Conservation (phyloP, 2,113 vertebrate species). For the Notothenia rossii region DNA sequence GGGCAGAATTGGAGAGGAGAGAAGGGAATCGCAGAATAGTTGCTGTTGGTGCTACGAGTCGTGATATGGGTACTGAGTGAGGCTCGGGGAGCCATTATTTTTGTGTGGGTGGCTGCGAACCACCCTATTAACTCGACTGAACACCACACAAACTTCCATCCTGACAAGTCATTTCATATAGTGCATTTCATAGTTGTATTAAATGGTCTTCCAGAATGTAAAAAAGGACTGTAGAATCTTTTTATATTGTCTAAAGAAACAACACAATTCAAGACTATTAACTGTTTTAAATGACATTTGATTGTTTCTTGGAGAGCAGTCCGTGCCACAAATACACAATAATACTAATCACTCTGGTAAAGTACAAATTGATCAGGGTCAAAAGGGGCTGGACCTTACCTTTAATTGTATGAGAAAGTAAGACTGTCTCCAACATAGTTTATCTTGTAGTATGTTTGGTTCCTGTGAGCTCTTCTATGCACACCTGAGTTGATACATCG, state of each 20-base stretch:
- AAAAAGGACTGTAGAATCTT: neutral
- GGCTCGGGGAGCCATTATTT: constrained; percentile 7
- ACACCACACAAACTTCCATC: neutral
- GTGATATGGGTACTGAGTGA: constrained; percentile 57
- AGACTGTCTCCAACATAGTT: neutral
- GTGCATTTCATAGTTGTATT: constrained; percentile 3
- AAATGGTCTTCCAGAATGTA: neutral
- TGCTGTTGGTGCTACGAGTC: constrained; percentile 46
- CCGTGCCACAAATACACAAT: neutral
- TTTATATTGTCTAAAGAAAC: too few relatives aligned
- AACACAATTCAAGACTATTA: neutral
- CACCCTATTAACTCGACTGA: constrained; percentile 27
- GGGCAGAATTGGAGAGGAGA: constrained; percentile 47
- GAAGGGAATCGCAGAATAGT: constrained; percentile 57
- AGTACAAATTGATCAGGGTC: neutral
- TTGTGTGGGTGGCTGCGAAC: constrained; percentile 50
- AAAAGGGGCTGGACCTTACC: neutral
- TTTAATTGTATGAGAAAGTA: neutral
- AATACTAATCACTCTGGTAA: neutral
- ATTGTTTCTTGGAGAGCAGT: neutral
- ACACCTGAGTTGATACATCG: neutral
- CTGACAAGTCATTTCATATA: constrained; percentile 26
- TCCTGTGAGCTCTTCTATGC: neutral
- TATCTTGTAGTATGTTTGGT: neutral
- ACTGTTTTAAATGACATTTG: neutral